A percentile compares a stretch with the other conserved stretches of the same genome.
Evolutionary conservation across 2,888 invertebrate genomes (phyloP).

Genomic region (Serripes groenlandicus): DNA sequence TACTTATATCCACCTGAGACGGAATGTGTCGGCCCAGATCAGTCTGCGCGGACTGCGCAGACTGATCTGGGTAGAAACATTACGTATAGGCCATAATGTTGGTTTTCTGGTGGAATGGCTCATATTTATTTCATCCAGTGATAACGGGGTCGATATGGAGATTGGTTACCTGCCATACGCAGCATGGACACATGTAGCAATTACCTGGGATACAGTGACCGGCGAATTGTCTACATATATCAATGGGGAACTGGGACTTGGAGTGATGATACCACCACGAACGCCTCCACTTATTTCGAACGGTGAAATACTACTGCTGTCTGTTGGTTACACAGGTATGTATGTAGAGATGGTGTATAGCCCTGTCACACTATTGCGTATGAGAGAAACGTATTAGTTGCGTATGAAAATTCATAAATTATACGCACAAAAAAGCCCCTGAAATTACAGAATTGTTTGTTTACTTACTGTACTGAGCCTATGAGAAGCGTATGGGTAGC

Average conservation of each 20-base stretch:
- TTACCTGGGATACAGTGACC: slow-evolving; percentile 23
- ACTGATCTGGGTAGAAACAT: too few relatives aligned
- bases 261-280: background rate
- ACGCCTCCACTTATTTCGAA: background rate
- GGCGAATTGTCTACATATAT: slow-evolving; percentile 9
- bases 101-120: too few relatives aligned
- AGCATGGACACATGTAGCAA: slow-evolving; percentile 20
- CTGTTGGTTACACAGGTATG: background rate
- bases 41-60: too few relatives aligned
- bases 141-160: background rate
- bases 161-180: background rate
- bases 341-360: too few relatives aligned
- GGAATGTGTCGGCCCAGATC: too few relatives aligned
- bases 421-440: background rate
- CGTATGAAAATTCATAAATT: background rate
- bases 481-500: too few relatives aligned
- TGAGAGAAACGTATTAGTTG: too few relatives aligned
- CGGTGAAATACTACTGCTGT: background rate
- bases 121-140: background rate
- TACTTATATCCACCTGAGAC: too few relatives aligned
- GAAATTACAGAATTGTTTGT: background rate
- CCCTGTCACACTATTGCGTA: too few relatives aligned
- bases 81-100: too few relatives aligned
- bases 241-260: background rate
- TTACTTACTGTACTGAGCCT: background rate